Evolutionary conservation across 2,888 invertebrate species (phyloP).

Genomic region (Chalcosyrphus nemorum): DNA sequence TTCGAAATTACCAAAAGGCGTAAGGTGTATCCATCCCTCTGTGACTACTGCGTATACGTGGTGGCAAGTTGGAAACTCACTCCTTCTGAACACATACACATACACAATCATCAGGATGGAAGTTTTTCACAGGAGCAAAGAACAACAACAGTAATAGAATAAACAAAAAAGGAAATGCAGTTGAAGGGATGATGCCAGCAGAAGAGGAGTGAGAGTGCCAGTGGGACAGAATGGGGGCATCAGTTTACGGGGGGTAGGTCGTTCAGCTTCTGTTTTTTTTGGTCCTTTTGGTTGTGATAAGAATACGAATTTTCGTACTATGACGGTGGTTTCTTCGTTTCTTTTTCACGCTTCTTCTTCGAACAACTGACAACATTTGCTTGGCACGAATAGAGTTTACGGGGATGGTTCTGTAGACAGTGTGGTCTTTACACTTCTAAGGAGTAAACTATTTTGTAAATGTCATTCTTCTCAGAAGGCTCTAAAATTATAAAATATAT

Average conservation of each 20-base stretch:
- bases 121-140: conserved; percentile 45
- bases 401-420: background rate
- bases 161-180: conserved; percentile 61
- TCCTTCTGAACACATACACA: background rate
- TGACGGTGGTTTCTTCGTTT: conserved; percentile 38
- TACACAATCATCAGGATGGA: conserved; percentile 40
- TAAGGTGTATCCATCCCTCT: conserved; percentile 42
- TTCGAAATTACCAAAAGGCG: conserved; percentile 62
- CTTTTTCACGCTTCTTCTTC: background rate
- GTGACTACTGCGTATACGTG: conserved; percentile 14
- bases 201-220: conserved; percentile 22
- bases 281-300: conserved; percentile 49
- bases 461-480: background rate
- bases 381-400: background rate
- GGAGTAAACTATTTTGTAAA: background rate
- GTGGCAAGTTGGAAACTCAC: conserved; percentile 19
- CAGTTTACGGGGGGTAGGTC: conserved; percentile 44
- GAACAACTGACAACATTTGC: background rate
- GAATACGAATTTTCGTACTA: conserved; percentile 57
- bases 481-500: too few species aligned
- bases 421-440: background rate
- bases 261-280: conserved; percentile 4
- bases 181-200: conserved; percentile 31
- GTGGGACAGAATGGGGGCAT: conserved; percentile 36
- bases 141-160: conserved; percentile 58